Base-by-base conservation (phyloP, 2,888 invertebrate genomes). In the Lutraria lutraria region DNA sequence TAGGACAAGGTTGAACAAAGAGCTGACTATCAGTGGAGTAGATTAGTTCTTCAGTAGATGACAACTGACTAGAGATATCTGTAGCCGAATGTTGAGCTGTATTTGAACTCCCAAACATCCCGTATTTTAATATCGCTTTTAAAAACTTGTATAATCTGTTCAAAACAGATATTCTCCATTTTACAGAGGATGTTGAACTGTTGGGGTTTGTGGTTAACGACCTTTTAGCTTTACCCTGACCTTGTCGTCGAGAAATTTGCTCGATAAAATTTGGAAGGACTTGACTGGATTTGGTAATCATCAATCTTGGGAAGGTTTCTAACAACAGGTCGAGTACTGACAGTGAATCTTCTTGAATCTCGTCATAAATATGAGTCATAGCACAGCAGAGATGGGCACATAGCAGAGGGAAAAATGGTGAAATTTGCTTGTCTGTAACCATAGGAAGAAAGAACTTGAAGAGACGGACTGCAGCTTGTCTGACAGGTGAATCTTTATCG, bases 361-460 rank as follows among this genome's bases (percentile, higher is more conserved):
- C 97, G 19, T 97, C 97, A 95, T 98, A 97, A 89, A 99, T 98
- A 95, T 99, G 98, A 0, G 98, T 99, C 98, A 99, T 98, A 0
- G 98, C 98, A 97, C 99, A 99, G 85, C 98, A 97, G 81, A 99
- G 96, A 96, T 98, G 98, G 0, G 98, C 98, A 31, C 98, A 97
- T 89, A 99, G 97, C 12, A 98, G 97, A 90, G 98, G 97, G 95
- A 98, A 98, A 96, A 98, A 98, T 16, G 98, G 98, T 72, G 97
- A 83, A 16, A 96, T 92, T 31, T 94, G 92, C 68, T 92, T 92
- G 29, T 93, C 89, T 16, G 93, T 82, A 0, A 95, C 86, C 43
- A 63, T 85, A 8, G 94, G 88, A 52, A 95, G 91, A 21, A 95
- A 76, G 2, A 93, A 83, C 90, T 96, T 96, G 2, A 97, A 95